These are phyloP conservation scores for Eudemis profundana DNA, from an alignment of 2,888 invertebrate species.

Conservation along the genomic window DNA sequence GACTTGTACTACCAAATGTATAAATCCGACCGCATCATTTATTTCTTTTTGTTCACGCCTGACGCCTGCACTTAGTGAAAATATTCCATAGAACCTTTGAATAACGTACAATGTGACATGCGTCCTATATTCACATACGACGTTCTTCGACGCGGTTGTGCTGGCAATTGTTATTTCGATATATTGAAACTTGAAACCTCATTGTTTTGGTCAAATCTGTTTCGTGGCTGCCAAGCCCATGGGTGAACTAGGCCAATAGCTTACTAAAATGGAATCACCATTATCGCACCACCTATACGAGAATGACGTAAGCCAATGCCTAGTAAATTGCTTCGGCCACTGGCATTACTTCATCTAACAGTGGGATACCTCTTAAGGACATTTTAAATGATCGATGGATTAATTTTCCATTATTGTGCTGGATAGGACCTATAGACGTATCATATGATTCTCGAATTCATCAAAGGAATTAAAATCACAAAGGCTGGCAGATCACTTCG, in stretches of 20 bases:
- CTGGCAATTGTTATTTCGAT: conserved; percentile 37
- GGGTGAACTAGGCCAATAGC: conserved; percentile 69
- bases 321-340: conserved; percentile 63
- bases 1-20: conserved; percentile 63
- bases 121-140: background rate
- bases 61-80: conserved; percentile 71
- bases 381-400: conserved; percentile 59
- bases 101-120: conserved; percentile 28
- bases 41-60: conserved; percentile 68
- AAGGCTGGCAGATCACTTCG: background rate
- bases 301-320: conserved; percentile 70
- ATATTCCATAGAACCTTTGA: conserved; percentile 70
- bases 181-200: conserved; percentile 38
- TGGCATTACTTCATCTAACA: conserved; percentile 63
- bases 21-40: conserved; percentile 73
- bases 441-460: background rate
- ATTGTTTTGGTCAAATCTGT: conserved; percentile 68
- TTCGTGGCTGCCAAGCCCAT: conserved; percentile 70
- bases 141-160: conserved; percentile 9
- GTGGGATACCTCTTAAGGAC: conserved; percentile 65
- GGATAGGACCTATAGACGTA: conserved; percentile 35
- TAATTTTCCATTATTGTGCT: conserved; percentile 51
- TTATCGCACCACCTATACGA: conserved; percentile 64
- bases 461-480: background rate
- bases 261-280: conserved; percentile 74